Percentiles rank a stretch among this genome's conserved stretches.
Evolutionary conservation across 2,888 invertebrate genomes (phyloP).

Genomic region (Esperia sulphurella): DNA sequence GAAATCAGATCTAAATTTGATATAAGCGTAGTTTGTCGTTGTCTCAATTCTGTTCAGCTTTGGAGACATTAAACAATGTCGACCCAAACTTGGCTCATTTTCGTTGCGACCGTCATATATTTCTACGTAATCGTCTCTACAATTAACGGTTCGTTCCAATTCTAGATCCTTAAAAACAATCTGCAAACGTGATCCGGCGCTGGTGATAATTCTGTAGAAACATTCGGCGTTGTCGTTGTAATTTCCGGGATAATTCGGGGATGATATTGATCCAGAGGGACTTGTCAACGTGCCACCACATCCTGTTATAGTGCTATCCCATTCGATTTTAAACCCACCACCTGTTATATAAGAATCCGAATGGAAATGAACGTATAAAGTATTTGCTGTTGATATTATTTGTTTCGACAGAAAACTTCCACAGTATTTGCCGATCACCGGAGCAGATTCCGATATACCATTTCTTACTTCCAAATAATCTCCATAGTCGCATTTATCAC

Average conservation of each 20-base stretch:
- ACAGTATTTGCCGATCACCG: constrained; percentile 90
- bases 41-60: constrained; percentile 74
- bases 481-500: constrained; percentile 49
- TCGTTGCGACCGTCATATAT: constrained; percentile 83
- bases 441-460: constrained; percentile 84
- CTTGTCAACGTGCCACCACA: constrained; percentile 89
- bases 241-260: constrained; percentile 91
- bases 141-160: constrained; percentile 79
- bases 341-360: constrained; percentile 82
- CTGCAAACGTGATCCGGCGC: constrained; percentile 83
- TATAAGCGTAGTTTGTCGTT: constrained; percentile 80
- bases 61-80: constrained; percentile 77
- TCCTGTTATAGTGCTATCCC: constrained; percentile 75
- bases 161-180: constrained; percentile 85
- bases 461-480: constrained; percentile 82
- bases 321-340: constrained; percentile 83
- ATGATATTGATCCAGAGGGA: constrained; percentile 86
- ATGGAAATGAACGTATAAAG: constrained; percentile 86
- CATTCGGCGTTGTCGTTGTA: constrained; percentile 87
- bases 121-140: constrained; percentile 84
- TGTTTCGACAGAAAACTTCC: constrained; percentile 81
- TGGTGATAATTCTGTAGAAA: constrained; percentile 87
- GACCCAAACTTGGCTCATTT: constrained; percentile 76
- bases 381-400: constrained; percentile 88
- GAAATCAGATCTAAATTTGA: constrained; percentile 86